Percentiles rank a stretch among this genome's conserved stretches.
Conservation (phyloP, 1,140 invertebrate species). For the Drosophila neocordata region DNA sequence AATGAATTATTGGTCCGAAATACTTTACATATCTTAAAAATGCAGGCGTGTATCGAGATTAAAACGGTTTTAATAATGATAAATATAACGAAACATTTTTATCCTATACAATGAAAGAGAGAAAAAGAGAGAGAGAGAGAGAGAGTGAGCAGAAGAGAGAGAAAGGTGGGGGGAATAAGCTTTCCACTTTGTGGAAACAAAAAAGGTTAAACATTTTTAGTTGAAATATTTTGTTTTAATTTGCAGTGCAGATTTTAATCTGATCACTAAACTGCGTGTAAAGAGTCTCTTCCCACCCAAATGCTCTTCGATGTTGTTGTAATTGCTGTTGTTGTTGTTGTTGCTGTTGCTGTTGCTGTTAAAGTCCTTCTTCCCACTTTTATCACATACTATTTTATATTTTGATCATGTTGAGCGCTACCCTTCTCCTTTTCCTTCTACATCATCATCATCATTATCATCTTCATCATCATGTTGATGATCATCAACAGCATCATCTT, state of each 20-base stretch:
- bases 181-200: too few species aligned
- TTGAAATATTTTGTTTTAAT: constrained; percentile 11
- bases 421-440: background rate
- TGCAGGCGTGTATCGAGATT: background rate
- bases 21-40: background rate
- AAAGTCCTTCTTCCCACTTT: constrained; percentile 4
- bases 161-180: too few species aligned
- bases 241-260: constrained; percentile 9
- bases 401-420: constrained; percentile 18
- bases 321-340: background rate
- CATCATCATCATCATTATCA: background rate
- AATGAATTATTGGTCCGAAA: background rate
- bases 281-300: constrained; percentile 5
- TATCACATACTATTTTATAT: constrained; percentile 17
- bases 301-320: background rate
- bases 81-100: background rate
- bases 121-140: background rate
- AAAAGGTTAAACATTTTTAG: background rate
- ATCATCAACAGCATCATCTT: background rate
- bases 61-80: background rate
- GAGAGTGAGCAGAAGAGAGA: background rate
- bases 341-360: background rate
- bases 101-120: too few species aligned
- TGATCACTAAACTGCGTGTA: constrained; percentile 10
- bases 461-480: background rate